Base-by-base conservation (phyloP, 2,113 vertebrate species). In the Apeltes quadracus region DNA sequence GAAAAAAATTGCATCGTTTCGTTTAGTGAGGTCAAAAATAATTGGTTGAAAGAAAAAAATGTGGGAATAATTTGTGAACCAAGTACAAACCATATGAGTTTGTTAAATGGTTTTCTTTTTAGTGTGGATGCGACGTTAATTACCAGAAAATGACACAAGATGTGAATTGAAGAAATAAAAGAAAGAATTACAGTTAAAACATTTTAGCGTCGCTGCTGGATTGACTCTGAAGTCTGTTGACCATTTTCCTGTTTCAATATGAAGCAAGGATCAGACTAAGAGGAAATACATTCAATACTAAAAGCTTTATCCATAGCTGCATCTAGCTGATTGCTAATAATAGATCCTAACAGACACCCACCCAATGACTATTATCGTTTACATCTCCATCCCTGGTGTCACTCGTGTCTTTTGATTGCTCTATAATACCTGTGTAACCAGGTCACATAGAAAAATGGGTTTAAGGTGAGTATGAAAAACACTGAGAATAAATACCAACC, bases 11-110 rank as follows among this genome's bases (percentile, higher is more conserved):
- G 68, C 72, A 82, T 56, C 61, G 61, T 79, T 83, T 88, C 69
- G 72, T 76, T 56, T 51, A 53, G 70, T 69, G 56, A 89, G 91
- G 92, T 89, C 86, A 92, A 75, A 87, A 86, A 84, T 86, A 84
- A 82, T 75, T 71, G 50, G 61, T 57, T n/a, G n/a, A n/a, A n/a
- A 32, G 67, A 57, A 54, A 66, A 34, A 59, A 51, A 70, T 9
- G 12, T 61, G 36, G 48, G 54, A 79, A 70, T 65, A 71, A 59
- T 81, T 75, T 72, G 50, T 84, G 29, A 83, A 84, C 79, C 57
- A 84, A 77, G 88, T 72, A 46, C 39, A 57, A n/a, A 20, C 6
- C 56, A 53, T 65, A 69, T 62, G 25, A 66, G 66, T 62, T 54
- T 50, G 44, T 55, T 68, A 61, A 72, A 67, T 43, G 22, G 38